Evolutionary conservation across 2,113 vertebrate genomes (phyloP).

Genomic region (Apistogramma diplotaenia): DNA sequence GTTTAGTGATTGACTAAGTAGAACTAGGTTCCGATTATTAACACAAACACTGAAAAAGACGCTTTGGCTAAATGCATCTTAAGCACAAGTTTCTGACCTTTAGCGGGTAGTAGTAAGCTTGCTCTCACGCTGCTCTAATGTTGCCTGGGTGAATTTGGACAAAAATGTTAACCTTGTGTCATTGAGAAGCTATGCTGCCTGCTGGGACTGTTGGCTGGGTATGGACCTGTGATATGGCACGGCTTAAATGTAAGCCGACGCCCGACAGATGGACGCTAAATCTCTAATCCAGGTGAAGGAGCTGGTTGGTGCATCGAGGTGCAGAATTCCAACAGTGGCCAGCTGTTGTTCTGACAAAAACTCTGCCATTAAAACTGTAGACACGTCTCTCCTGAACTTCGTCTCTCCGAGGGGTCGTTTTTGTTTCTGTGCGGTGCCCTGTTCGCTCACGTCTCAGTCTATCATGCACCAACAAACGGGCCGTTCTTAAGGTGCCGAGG

Average conservation of each 20-base stretch:
- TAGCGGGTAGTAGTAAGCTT: slow-evolving; percentile 9
- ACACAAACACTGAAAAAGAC: background rate
- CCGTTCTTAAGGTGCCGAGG: background rate
- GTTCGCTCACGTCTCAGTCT: background rate
- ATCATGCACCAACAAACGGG: background rate
- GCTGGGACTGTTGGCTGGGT: slow-evolving; percentile 43
- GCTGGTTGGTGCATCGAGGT: slow-evolving; percentile 69
- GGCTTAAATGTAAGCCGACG: slow-evolving; percentile 72
- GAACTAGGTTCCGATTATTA: background rate
- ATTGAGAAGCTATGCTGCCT: slow-evolving; percentile 57
- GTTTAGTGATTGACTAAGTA: background rate
- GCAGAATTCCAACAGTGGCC: slow-evolving; percentile 61
- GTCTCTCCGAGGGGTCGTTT: slow-evolving; percentile 14
- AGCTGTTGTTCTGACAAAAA: slow-evolving; percentile 60
- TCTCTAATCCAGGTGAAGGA: slow-evolving; percentile 72
- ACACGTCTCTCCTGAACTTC: slow-evolving; percentile 39
- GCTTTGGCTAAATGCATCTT: slow-evolving; percentile 27
- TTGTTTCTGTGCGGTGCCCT: slow-evolving; percentile 11
- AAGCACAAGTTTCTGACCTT: slow-evolving; percentile 41
- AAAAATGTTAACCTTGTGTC: slow-evolving; percentile 65
- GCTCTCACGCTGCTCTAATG: slow-evolving; percentile 18
- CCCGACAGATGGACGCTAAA: slow-evolving; percentile 74
- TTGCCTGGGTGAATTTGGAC: slow-evolving; percentile 33
- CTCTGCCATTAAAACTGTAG: slow-evolving; percentile 23
- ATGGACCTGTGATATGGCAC: slow-evolving; percentile 65